These are phyloP conservation scores for Gobio gobio DNA, from an alignment of 2,113 vertebrate species.

Conservation along the genomic window DNA sequence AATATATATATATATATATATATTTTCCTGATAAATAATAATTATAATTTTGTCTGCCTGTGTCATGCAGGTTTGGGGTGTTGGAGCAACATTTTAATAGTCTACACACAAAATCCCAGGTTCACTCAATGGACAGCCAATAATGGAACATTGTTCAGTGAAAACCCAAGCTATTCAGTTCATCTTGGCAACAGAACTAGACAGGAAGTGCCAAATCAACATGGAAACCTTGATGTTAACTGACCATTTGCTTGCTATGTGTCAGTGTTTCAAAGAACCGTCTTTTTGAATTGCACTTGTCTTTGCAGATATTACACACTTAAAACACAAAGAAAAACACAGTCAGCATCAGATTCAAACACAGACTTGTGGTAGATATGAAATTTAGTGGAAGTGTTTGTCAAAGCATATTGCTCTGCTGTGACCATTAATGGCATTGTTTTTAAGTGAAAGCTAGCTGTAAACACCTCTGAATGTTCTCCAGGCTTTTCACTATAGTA, in stretches of 20 bases:
- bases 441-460: constrained; percentile 1
- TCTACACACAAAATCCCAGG: constrained; percentile 54
- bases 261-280: constrained; percentile 9
- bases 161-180: constrained; percentile 66
- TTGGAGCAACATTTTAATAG: not conserved
- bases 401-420: not conserved
- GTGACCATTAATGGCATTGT: not conserved
- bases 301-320: not conserved
- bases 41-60: not conserved
- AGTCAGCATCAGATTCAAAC: not conserved
- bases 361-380: not conserved
- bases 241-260: constrained; percentile 18
- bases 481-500: constrained; percentile 7
- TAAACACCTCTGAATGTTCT: constrained; percentile 29
- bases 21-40: not conserved
- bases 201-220: constrained; percentile 62
- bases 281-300: not conserved
- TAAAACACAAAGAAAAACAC: not conserved
- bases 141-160: constrained; percentile 57
- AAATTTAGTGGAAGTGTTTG: not conserved
- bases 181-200: constrained; percentile 55
- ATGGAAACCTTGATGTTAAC: constrained; percentile 57
- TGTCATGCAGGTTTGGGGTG: not conserved
- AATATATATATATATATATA: no score
- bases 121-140: constrained; percentile 45